Conservation (phyloP, 2,113 vertebrate species). For the Columbina picui region DNA sequence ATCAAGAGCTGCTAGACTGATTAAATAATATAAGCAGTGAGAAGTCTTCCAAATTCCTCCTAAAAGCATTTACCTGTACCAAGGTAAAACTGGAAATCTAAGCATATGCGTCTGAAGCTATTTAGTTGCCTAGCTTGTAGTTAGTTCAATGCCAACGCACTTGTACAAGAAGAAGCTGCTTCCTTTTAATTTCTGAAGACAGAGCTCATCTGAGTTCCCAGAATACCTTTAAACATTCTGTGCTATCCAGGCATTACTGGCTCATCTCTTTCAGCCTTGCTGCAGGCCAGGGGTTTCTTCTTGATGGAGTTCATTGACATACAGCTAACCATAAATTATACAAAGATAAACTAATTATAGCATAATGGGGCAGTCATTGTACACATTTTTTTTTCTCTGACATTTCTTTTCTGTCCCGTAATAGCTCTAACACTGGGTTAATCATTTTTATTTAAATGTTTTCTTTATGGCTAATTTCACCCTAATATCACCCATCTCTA, state of each 20-base stretch:
- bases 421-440: conserved; percentile 64
- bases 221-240: not conserved
- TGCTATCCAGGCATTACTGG: not conserved
- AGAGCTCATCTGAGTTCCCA: not conserved
- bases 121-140: not conserved
- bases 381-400: conserved; percentile 68
- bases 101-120: not conserved
- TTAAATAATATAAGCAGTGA: not conserved
- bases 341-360: conserved; percentile 70
- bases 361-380: conserved; percentile 57
- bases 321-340: conserved; percentile 63
- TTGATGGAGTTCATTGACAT: conserved; percentile 35
- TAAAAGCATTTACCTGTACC: not conserved
- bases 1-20: not conserved
- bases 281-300: not conserved
- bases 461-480: conserved; percentile 72
- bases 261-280: not conserved
- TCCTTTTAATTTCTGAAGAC: not conserved
- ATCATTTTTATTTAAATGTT: conserved; percentile 66
- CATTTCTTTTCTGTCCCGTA: conserved; percentile 64
- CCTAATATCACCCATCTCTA: not conserved
- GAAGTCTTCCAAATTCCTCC: not conserved
- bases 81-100: conserved; percentile 12
- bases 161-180: not conserved
- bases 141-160: not conserved